These are phyloP conservation scores for Iselma pallidipennis DNA, from an alignment of 2,888 invertebrate species.

Conservation along the genomic window DNA sequence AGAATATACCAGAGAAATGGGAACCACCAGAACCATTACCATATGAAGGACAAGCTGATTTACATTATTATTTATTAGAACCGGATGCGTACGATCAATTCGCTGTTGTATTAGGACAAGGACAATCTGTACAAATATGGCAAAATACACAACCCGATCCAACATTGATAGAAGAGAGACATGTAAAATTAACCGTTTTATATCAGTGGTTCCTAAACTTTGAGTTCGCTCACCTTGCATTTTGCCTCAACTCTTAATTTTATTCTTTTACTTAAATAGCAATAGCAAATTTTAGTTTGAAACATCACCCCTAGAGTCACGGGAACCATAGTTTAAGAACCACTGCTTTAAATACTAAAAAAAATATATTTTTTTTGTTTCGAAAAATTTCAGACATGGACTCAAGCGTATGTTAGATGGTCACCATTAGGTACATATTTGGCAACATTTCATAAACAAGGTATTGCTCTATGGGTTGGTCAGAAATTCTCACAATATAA, in stretches of 20 bases:
- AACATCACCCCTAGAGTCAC: too few relatives aligned
- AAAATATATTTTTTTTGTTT: too few relatives aligned
- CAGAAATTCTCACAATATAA: constrained; percentile 90
- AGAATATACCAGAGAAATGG: constrained; percentile 91
- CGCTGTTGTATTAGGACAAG: constrained; percentile 82
- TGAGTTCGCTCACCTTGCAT: too few relatives aligned
- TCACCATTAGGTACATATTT: constrained; percentile 96
- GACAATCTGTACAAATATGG: constrained; percentile 77
- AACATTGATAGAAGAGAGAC: constrained; percentile 76
- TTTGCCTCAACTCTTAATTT: too few relatives aligned
- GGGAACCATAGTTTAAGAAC: too few relatives aligned
- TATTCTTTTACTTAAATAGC: too few relatives aligned
- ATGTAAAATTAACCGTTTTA: constrained; percentile 58
- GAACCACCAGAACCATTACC: constrained; percentile 86
- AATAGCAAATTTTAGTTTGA: too few relatives aligned
- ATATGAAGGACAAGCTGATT: constrained; percentile 89
- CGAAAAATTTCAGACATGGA: constrained; percentile 79
- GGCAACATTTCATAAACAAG: constrained; percentile 93
- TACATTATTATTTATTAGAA: constrained; percentile 90
- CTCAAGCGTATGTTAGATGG: constrained; percentile 96
- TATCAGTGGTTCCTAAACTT: background rate
- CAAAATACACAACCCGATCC: constrained; percentile 91
- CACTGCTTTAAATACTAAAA: too few relatives aligned
- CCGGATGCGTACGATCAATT: constrained; percentile 97
- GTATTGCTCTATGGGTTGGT: constrained; percentile 97